phyloP scores from a whole-genome alignment of 2,113 vertebrate species.

The Pelecanus crispus region DNA sequence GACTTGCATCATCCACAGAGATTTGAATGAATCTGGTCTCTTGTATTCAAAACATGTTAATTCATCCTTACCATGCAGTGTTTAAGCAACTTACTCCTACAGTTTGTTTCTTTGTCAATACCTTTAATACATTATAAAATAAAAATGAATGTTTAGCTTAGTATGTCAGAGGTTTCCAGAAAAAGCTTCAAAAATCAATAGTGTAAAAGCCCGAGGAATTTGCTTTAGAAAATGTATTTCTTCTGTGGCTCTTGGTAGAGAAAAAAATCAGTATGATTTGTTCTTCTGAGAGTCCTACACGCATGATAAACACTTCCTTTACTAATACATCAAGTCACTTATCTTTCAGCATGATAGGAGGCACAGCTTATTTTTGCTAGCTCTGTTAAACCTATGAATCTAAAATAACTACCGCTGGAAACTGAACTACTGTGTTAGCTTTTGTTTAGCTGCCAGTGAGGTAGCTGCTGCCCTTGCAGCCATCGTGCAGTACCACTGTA shows the following conservation, averaged over 20 bases:
- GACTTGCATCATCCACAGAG: background rate
- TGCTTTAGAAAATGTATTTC: constrained; percentile 11
- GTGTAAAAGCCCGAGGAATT: background rate
- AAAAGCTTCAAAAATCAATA: constrained; percentile 37
- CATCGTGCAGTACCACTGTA: background rate
- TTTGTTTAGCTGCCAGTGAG: background rate
- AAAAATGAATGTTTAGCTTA: constrained; percentile 22
- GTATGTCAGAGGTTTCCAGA: constrained; percentile 10
- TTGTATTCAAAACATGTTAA: constrained; percentile 9
- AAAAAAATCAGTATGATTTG: background rate
- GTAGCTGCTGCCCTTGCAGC: background rate
- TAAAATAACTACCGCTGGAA: constrained; percentile 32
- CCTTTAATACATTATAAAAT: constrained; percentile 1
- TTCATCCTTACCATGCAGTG: background rate
- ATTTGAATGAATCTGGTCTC: background rate
- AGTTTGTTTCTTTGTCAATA: constrained; percentile 38
- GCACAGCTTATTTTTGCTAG: constrained; percentile 66
- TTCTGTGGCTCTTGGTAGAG: background rate
- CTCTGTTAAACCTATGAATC: constrained; percentile 35
- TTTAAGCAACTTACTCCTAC: constrained; percentile 33
- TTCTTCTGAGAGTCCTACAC: background rate
- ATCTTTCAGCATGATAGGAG: constrained; percentile 61
- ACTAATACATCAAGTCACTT: constrained; percentile 1
- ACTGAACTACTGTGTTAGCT: constrained; percentile 56
- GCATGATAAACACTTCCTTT: constrained; percentile 47